Conservation (phyloP, 2,888 invertebrate species). For the Aromia moschata region DNA sequence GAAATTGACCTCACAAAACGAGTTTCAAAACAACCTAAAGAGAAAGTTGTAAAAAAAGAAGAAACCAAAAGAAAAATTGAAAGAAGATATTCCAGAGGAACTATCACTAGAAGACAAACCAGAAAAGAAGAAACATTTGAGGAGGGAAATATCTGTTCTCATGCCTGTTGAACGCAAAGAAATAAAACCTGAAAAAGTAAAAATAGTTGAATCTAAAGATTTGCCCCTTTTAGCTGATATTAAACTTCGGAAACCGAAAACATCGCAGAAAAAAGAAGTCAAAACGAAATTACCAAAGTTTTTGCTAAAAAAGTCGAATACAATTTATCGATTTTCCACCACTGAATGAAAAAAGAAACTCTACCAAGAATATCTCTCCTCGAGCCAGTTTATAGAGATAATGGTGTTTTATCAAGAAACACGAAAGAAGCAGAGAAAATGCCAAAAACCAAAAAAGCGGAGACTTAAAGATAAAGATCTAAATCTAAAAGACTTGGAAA, state of each 20-base stretch:
- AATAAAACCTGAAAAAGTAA: conserved; percentile 69
- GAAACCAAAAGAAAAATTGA: conserved; percentile 28
- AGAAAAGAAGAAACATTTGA: conserved; percentile 42
- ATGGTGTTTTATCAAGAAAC: conserved; percentile 64
- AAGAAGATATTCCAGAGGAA: conserved; percentile 38
- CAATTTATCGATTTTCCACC: conserved; percentile 65
- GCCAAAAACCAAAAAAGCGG: conserved; percentile 56
- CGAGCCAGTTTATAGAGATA: conserved; percentile 56
- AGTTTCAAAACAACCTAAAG: conserved; percentile 28
- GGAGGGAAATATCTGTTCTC: conserved; percentile 51
- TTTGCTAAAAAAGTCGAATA: conserved; percentile 77
- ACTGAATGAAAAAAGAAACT: conserved; percentile 51
- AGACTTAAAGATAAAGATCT: conserved; percentile 60
- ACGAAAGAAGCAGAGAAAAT: conserved; percentile 62
- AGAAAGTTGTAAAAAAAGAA: conserved; percentile 26
- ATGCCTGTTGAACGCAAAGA: conserved; percentile 65
- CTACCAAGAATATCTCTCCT: conserved; percentile 56
- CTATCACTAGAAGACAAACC: conserved; percentile 44
- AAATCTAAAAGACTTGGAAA: conserved; percentile 61
- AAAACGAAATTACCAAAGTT: conserved; percentile 69
- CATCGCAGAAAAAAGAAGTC: conserved; percentile 52
- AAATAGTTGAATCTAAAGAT: conserved; percentile 67
- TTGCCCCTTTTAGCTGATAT: conserved; percentile 68
- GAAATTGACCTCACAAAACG: conserved; percentile 47
- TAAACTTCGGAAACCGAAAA: conserved; percentile 67